Conservation (phyloP, 2,888 invertebrate genomes). For the Aquatica leii region DNA sequence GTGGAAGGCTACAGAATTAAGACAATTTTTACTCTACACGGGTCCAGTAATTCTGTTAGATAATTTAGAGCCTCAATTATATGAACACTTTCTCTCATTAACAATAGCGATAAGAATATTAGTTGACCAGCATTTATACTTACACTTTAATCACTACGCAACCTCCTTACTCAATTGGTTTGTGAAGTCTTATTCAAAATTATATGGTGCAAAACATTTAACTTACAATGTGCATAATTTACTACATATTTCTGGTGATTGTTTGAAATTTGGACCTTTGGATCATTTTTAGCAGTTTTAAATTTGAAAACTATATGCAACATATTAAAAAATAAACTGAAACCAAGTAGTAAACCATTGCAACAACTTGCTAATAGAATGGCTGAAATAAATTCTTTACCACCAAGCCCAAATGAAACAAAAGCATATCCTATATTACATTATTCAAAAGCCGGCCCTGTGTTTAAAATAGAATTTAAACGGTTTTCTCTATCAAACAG, state of each 20-base stretch:
- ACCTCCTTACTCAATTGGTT: not conserved
- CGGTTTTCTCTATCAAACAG: slow-evolving; percentile 4
- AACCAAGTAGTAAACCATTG: not conserved
- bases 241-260: not conserved
- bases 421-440: not conserved
- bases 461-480: slow-evolving; percentile 2
- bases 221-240: slow-evolving; percentile 6
- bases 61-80: not conserved
- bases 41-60: not conserved
- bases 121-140: not conserved
- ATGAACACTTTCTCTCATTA: slow-evolving; percentile 2
- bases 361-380: slow-evolving; percentile 3
- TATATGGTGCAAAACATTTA: slow-evolving; percentile 6
- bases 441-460: not conserved
- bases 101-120: slow-evolving; percentile 2
- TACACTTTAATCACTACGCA: not conserved
- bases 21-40: slow-evolving; percentile 3
- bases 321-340: slow-evolving; percentile 4
- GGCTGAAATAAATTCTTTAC: not conserved
- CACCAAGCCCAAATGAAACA: slow-evolving; percentile 1
- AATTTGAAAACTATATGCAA: slow-evolving; percentile 13
- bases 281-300: slow-evolving; percentile 5
- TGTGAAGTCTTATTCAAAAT: slow-evolving; percentile 3
- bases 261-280: not conserved
- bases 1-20: slow-evolving; percentile 12